Evolutionary conservation across 2,113 vertebrate species (phyloP), one percentile per base, ranked within the genome.

Genomic region (Salminus brasiliensis): DNA sequence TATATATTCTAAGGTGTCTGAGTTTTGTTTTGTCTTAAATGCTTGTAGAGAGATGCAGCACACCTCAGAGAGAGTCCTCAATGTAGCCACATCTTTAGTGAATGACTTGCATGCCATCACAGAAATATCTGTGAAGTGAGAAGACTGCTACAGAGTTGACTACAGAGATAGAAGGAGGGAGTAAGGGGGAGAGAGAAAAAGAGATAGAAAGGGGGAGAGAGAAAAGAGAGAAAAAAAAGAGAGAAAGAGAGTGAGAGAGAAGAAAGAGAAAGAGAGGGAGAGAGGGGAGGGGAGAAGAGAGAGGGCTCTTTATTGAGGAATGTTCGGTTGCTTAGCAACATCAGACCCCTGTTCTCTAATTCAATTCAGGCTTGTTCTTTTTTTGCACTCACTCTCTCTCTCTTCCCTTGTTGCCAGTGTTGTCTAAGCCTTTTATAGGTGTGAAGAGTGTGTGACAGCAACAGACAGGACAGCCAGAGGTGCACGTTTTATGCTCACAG

Each of bases 251-350:
- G 47, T 62, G 60, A 34, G 60, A 47, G 62, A 25, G 43, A 29
- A 10, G 43, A 43, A 27, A 67, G 32, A 77, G 68, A 76, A 67
- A 13, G 59, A 75, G 45, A 7, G 13, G 43, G 60, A 5, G n/a
- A 67, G 49, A 45, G 41, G 67, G 67, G 73, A 30, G 62, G 57
- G 47, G 23, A 66, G 69, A 72, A 16, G 66, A 55, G 18, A 59
- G 65, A 59, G 43, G 73, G 74, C 57, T 80, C 80, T 71, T 83
- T 73, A 86, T 60, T 75, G 66, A 85, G 72, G 78, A 81, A 85
- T 81, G 76, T 83, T 81, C 32, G 41, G 87, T 88, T 88, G 81
- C 87, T 81, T 82, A 86, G 87, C 87, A 85, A 88, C 87, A 76
- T 68, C 52, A 83, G 81, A 84, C 79, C 78, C 81, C 73, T 84